Evolutionary conservation across 2,113 vertebrate genomes (phyloP), one percentile per base, ranked within the genome.

Genomic region (Xenopus laevis): DNA sequence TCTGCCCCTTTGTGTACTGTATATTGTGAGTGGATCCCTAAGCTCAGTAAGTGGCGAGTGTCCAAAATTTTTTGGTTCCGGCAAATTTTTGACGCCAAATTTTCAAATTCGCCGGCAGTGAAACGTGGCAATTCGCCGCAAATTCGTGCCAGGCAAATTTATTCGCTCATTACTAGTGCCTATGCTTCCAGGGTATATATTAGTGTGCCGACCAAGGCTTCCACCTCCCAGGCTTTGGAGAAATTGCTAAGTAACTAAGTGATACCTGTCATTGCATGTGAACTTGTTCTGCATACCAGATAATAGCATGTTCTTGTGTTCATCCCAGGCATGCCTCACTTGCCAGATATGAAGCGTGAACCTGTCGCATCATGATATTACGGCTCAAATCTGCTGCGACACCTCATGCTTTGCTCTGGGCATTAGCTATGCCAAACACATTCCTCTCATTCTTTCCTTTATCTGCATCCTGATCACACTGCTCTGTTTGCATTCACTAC

Each of bases 331-430:
- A 50, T 40, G 18, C 20, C 40, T 74, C 50, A 72, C 10, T 57
- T 65, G 40, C 71, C 71, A 73, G 50, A 73, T 73, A 52, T 67
- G 63, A 23, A 44, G 53, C 33, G 10, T 58, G 15, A 74, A 45
- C 53, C 13, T 60, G 53, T 10, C 4, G 21, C 53, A 45, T 50
- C 15, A 15, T 47, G 17, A 50, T 67, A 60, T 47, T 57, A 58
- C 18, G n/a, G 64, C 21, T 74, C 55, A 30, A 66, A 59, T 65
- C 40, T 33, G 44, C 21, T 47, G 63, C 59, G 27, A 57, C 53
- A 21, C 16, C 33, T 15, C 9, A 40, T 45, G 71, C 60, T 65
- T 53, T 9, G 50, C 61, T 55, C 10, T 50, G 15, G 11, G 23
- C 13, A 40, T 64, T 23, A 50, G 11, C 15, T 30, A 16, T 72